Evolutionary conservation across 2,113 vertebrate genomes (phyloP), one percentile per base, ranked within the genome.

Genomic region (Esox niger): DNA sequence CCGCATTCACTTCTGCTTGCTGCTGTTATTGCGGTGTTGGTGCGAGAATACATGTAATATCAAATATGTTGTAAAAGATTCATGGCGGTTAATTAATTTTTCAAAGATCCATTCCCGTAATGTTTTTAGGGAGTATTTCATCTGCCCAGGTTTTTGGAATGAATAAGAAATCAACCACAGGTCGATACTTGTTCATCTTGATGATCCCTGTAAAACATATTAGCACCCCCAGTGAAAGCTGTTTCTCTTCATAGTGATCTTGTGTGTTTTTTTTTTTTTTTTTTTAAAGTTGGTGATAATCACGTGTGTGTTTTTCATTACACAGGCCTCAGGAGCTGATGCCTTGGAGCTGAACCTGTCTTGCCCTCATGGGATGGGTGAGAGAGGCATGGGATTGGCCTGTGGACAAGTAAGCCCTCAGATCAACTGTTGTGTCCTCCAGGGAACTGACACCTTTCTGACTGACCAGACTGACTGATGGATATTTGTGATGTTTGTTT

Each of bases 311-410:
- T 57, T 26, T 26, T 11, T 27, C 55, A 2, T 29, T 57, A 8
- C 11, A 26, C 55, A 57, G 55, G 55, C 55, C 29, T 94, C 95
- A 64, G 94, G 95, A 86, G 94, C 95, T 47, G 95, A 99, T 82
- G 96, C 96, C 0, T 86, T 98, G 91, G 97, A 99, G 91, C 88
- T 98, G 69, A 98, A 98, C 88, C 82, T 98, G 71, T 99, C 97
- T 0, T 98, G 97, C 88, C 95, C 95, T 79, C 97, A 98, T 74
- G 96, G 96, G 61, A 98, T 98, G 96, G 95, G 95, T 66, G 97
- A 98, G 80, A 91, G 93, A 91, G 97, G 97, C 81, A 98, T 98
- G 96, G 96, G 96, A 52, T 85, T 99, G 82, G 96, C 96, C 74
- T 98, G 96, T 78, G 96, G 96, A 78, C 95, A 98, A 93, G 96